Percentiles rank a stretch among this genome's conserved stretches.
Evolutionary conservation across 1,140 invertebrate species (phyloP).

Genomic region (Ceratoteleas bidentatus): DNA sequence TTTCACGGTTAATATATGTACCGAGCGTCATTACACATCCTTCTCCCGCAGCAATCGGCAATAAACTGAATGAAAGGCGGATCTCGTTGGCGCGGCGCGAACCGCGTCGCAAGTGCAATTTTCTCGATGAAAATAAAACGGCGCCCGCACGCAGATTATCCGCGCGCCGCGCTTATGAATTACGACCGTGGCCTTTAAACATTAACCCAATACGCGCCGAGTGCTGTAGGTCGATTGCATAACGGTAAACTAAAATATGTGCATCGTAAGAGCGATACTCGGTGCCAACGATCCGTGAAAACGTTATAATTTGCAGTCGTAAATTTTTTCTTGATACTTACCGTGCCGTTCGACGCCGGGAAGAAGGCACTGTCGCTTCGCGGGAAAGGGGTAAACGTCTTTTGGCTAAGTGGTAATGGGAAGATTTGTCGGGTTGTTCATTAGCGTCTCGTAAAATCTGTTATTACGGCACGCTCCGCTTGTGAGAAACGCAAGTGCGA

Average conservation of each 20-base stretch:
- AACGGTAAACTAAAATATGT: slow-evolving; percentile 71
- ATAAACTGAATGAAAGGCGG: slow-evolving; percentile 64
- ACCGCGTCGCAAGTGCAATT: neutral
- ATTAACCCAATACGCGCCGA: slow-evolving; percentile 57
- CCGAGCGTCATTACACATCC: slow-evolving; percentile 54
- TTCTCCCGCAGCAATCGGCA: slow-evolving; percentile 46
- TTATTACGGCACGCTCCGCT: slow-evolving; percentile 42
- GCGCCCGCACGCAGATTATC: slow-evolving; percentile 1
- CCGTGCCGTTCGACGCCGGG: slow-evolving; percentile 35
- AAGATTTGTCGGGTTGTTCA: slow-evolving; percentile 46
- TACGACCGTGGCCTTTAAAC: slow-evolving; percentile 43
- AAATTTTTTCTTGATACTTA: slow-evolving; percentile 60
- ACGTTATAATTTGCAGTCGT: slow-evolving; percentile 60
- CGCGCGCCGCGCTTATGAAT: slow-evolving; percentile 15
- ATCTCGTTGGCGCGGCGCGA: slow-evolving; percentile 45
- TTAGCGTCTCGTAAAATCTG: slow-evolving; percentile 51
- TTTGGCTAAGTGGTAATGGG: slow-evolving; percentile 40
- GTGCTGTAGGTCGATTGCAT: slow-evolving; percentile 68
- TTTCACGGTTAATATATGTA: slow-evolving; percentile 66
- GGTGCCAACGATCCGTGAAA: slow-evolving; percentile 60
- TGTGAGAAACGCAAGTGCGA: slow-evolving; percentile 37
- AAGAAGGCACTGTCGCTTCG: slow-evolving; percentile 31
- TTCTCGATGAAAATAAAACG: slow-evolving; percentile 23
- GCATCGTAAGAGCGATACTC: slow-evolving; percentile 60
- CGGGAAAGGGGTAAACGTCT: slow-evolving; percentile 40